Conservation (phyloP, 2,113 vertebrate species). For the Atractosteus spatula region DNA sequence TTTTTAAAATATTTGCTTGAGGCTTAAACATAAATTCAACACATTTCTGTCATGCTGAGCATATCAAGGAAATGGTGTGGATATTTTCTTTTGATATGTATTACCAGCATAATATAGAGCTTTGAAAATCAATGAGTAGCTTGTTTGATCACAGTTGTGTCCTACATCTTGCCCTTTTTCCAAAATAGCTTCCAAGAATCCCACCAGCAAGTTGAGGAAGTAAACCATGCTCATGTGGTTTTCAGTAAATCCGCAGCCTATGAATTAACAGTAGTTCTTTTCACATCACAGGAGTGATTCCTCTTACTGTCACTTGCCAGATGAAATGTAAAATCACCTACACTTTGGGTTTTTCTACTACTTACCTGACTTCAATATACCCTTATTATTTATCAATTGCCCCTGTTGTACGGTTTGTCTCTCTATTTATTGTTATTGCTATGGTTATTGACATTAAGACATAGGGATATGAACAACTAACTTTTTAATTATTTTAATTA, state of each 20-base stretch:
- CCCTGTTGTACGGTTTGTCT: too few species aligned
- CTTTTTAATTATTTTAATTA: too few species aligned
- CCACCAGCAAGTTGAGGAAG: slow-evolving; percentile 18
- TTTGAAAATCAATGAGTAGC: slow-evolving; percentile 56
- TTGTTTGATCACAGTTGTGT: slow-evolving; percentile 50
- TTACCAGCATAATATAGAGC: slow-evolving; percentile 44
- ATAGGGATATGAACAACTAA: too few species aligned
- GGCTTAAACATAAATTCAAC: slow-evolving; percentile 47
- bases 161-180: slow-evolving; percentile 27
- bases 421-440: too few species aligned
- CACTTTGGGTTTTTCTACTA: too few species aligned
- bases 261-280: slow-evolving; percentile 12
- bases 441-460: too few species aligned
- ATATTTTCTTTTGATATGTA: slow-evolving; percentile 52
- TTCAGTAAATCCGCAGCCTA: not conserved
- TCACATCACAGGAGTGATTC: slow-evolving; percentile 18
- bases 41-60: slow-evolving; percentile 54
- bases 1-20: slow-evolving; percentile 34
- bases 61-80: slow-evolving; percentile 40
- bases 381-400: too few species aligned
- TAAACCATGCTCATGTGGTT: not conserved
- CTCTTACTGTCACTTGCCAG: not conserved
- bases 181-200: slow-evolving; percentile 25
- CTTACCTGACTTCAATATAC: too few species aligned
- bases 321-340: not conserved